Conservation (phyloP, 2,888 invertebrate genomes). For the Polymixis flavicincta region DNA sequence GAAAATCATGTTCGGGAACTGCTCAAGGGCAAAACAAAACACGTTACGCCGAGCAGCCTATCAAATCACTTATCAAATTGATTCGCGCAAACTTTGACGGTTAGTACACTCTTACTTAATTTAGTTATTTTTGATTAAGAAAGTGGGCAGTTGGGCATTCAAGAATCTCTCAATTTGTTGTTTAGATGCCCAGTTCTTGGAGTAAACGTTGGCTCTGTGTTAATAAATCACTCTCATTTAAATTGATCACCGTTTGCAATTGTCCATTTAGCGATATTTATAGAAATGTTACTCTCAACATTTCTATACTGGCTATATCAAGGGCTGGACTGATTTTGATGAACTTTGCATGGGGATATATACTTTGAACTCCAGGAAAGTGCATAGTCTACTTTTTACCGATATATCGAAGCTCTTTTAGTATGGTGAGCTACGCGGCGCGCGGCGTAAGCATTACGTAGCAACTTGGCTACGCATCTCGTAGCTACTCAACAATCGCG, state of each 20-base stretch:
- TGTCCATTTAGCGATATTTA: neutral
- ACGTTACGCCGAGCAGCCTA: slow-evolving; percentile 26
- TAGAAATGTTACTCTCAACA: neutral
- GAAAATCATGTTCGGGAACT: slow-evolving; percentile 45
- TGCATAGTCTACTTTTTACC: too few relatives aligned
- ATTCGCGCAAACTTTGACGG: slow-evolving; percentile 49
- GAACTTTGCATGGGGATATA: too few relatives aligned
- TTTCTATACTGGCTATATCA: neutral
- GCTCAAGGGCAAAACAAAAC: slow-evolving; percentile 50
- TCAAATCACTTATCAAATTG: slow-evolving; percentile 45
- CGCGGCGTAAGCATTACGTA: slow-evolving; percentile 23
- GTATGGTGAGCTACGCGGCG: neutral
- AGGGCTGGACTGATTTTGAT: too few relatives aligned
- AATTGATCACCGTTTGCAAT: neutral
- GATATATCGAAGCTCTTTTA: too few relatives aligned
- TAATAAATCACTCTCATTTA: slow-evolving; percentile 9
- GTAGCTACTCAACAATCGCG: neutral
- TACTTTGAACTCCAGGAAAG: too few relatives aligned
- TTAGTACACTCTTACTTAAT: slow-evolving; percentile 54
- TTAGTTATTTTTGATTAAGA: slow-evolving; percentile 53
- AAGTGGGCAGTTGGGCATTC: slow-evolving; percentile 31
- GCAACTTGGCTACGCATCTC: slow-evolving; percentile 24
- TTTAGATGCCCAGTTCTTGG: slow-evolving; percentile 15
- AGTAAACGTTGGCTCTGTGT: neutral
- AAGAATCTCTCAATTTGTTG: slow-evolving; percentile 13